Percentiles rank a stretch among this genome's conserved stretches.
phyloP scores from a whole-genome alignment of 2,113 vertebrate genomes.

The Ptychochromis oligacanthus region DNA sequence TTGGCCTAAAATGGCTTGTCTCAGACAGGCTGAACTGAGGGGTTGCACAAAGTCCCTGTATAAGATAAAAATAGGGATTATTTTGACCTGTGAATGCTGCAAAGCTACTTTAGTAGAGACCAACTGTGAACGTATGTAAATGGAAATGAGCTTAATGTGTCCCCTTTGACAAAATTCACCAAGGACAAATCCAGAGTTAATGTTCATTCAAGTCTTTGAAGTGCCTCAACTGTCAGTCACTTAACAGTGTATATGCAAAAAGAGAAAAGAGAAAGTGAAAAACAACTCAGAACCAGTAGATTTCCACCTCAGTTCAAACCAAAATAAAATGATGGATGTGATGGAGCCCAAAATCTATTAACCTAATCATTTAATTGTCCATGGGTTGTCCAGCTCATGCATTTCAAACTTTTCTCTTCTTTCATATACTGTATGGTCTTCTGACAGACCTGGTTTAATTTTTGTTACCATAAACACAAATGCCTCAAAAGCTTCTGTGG shows the following conservation, averaged over 20 bases:
- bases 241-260: not conserved
- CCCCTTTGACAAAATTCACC: not conserved
- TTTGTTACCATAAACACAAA: slow-evolving; percentile 3
- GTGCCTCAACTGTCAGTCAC: not conserved
- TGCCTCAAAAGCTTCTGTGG: slow-evolving; percentile 13
- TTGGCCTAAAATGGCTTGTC: not conserved
- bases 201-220: not conserved
- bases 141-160: not conserved
- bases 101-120: not conserved
- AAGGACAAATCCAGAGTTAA: not conserved
- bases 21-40: not conserved
- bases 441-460: not conserved
- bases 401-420: not conserved
- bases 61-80: not conserved
- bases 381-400: not conserved
- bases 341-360: not conserved
- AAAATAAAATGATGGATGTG: not conserved
- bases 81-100: not conserved
- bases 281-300: not conserved
- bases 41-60: not conserved
- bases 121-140: not conserved
- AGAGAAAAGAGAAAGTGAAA: not conserved
- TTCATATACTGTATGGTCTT: not conserved
- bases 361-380: not conserved
- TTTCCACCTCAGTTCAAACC: not conserved